Conservation (phyloP, 2,113 vertebrate genomes). For the Epinephelus lanceolatus region DNA sequence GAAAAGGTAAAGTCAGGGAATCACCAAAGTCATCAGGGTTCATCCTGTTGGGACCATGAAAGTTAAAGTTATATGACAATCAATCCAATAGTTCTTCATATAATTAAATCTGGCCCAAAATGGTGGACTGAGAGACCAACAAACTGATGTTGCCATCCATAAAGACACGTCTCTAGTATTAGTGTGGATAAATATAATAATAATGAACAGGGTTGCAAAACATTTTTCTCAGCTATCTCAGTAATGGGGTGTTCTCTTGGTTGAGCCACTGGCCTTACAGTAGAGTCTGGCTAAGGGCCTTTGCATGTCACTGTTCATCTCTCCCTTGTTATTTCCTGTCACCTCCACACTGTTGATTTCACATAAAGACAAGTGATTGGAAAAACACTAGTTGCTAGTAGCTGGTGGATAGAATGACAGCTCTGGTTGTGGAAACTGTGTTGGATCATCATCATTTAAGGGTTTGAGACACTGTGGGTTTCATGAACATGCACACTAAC, state of each 20-base stretch:
- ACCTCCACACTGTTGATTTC: background rate
- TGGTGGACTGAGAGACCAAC: background rate
- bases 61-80: background rate
- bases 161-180: background rate
- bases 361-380: no score
- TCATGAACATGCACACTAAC: no score
- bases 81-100: no score
- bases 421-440: no score
- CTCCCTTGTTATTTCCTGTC: background rate
- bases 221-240: background rate
- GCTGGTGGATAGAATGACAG: no score
- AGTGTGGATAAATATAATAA: no score
- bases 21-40: no score
- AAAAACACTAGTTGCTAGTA: no score
- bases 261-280: background rate
- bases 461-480: no score
- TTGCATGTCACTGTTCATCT: background rate
- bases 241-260: no score
- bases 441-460: no score
- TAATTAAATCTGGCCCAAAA: background rate
- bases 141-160: background rate
- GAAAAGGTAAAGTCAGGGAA: background rate
- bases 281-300: background rate
- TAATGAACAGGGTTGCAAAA: no score
- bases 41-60: background rate